Percentiles rank a stretch among this genome's conserved stretches.
phyloP scores from a whole-genome alignment of 2,888 invertebrate species.

The Cephus pygmeus region DNA sequence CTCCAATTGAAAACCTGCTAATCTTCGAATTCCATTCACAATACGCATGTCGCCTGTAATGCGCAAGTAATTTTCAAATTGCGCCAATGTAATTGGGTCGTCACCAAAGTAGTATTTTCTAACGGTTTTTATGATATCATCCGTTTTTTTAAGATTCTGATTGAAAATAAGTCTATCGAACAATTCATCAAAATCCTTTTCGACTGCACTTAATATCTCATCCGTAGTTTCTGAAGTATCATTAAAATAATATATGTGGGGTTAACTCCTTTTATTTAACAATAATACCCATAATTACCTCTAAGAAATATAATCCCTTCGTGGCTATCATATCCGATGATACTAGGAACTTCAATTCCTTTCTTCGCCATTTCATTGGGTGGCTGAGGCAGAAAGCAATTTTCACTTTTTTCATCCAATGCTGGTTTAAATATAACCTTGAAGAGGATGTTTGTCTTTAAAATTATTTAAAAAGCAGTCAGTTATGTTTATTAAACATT shows the following conservation, averaged over 20 bases:
- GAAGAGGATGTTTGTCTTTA: background rate
- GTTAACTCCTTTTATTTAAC: background rate
- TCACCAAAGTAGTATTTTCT: conserved; percentile 6
- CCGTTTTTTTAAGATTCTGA: background rate
- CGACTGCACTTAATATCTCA: background rate
- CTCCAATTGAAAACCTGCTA: background rate
- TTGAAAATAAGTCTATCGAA: background rate
- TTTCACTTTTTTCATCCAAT: conserved; percentile 10
- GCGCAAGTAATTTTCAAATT: background rate
- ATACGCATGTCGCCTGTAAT: conserved; percentile 6
- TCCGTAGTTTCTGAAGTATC: background rate
- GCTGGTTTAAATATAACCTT: background rate
- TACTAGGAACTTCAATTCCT: conserved; percentile 12
- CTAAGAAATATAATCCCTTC: conserved; percentile 3
- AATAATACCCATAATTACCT: background rate
- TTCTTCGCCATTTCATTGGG: conserved; percentile 5
- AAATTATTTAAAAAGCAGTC: background rate
- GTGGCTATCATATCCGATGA: conserved; percentile 9
- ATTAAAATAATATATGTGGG: background rate
- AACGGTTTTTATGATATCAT: background rate
- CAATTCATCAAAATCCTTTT: background rate
- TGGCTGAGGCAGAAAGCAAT: conserved; percentile 4
- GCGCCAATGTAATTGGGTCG: background rate
- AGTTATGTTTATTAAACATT: background rate
- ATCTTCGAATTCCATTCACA: background rate